phyloP scores from a whole-genome alignment of 23 tunicate species.

The Botrylloides violaceus region DNA sequence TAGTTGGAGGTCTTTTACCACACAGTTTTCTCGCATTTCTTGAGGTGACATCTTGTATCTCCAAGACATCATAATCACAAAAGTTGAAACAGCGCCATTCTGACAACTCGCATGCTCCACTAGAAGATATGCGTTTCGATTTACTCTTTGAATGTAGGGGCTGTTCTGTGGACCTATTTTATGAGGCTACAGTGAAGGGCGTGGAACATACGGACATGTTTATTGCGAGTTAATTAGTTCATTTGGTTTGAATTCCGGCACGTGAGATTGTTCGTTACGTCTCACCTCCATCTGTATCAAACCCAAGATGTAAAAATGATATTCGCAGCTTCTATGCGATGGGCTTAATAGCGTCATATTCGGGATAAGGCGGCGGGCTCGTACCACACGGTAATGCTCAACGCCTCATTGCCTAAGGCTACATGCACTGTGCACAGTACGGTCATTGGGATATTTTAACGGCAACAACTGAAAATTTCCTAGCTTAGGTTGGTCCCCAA shows the following conservation, averaged over 20 bases:
- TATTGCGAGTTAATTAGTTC: neutral
- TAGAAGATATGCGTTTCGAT: slow-evolving; percentile 23
- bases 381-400: too few species aligned
- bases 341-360: too few species aligned
- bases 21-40: slow-evolving; percentile 35
- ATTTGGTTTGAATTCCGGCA: neutral
- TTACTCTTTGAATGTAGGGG: neutral
- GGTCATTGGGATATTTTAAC: too few species aligned
- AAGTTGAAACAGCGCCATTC: slow-evolving; percentile 41
- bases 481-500: too few species aligned
- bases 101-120: slow-evolving; percentile 56
- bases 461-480: too few species aligned
- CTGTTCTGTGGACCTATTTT: too few species aligned
- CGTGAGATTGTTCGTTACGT: neutral
- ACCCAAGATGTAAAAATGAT: too few species aligned
- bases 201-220: neutral
- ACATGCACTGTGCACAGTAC: too few species aligned
- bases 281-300: neutral
- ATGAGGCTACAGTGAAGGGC: neutral
- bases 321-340: too few species aligned
- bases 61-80: slow-evolving; percentile 48
- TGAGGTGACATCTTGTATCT: slow-evolving; percentile 16
- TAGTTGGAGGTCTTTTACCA: slow-evolving; percentile 31
- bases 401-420: too few species aligned
- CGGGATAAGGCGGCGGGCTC: too few species aligned